Evolutionary conservation across 2,797 vertebrate species (phyloP), one percentile per base, ranked within the genome.

Genomic region (Sibirionetta formosa): DNA sequence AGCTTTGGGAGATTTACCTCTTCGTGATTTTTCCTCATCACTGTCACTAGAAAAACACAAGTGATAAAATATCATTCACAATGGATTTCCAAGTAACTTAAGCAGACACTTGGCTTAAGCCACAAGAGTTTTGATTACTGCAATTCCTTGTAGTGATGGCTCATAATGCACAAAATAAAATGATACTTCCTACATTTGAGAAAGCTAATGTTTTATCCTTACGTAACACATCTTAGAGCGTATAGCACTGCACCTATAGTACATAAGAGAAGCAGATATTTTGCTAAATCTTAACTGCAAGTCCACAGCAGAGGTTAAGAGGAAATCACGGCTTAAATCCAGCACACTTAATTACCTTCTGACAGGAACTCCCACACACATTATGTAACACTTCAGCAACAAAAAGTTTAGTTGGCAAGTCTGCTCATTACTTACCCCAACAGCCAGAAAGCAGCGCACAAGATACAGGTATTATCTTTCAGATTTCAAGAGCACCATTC

Each of bases 1-100:
- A 85, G 98, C 97, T 96, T 98, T 98, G 83, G 98, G 97, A 91
- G 98, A 98, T 93, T 98, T 98, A 82, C 98, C 99, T 93, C 99
- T 99, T 95, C 98, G 98, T 18, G 98, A 98, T 33, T 98, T 98
- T 75, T 99, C 97, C 70, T 99, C 99, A 77, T 99, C 99, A 1
- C 98, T 98, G 97, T 99, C 99, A 94, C 99, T 99, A 95, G 88
- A 95, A 94, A 96, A 96, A 96, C 69, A 97, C 93, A 96, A 97
- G 89, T 20, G n/a, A 96, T 17, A 93, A 65, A 95, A 75, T 24
- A 96, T 65, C 53, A 87, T 75, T 92, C 0, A 29, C 56, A 87
- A 88, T 14, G 19, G 66, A 82, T 20, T 63, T 51, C 38, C 54
- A 35, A 14, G 42, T 56, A 64, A 70, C 24, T 63, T 17, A 42